phyloP scores from a whole-genome alignment of 2,888 invertebrate species.

The Salpingus planirostris region DNA sequence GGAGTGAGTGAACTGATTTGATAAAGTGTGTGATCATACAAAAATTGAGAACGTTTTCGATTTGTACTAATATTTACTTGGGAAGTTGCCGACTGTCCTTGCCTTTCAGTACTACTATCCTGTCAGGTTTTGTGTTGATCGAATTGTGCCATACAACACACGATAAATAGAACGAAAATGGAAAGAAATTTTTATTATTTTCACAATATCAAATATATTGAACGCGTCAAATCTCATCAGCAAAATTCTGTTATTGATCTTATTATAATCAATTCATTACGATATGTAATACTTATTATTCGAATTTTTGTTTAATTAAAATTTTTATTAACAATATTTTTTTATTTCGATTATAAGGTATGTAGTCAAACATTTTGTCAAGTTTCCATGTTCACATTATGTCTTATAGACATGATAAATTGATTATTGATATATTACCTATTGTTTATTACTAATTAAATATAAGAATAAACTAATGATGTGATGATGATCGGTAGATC shows the following conservation, averaged over 20 bases:
- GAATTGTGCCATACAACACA: constrained; percentile 30
- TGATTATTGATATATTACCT: constrained; percentile 40
- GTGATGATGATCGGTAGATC: constrained; percentile 64
- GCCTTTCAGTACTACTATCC: constrained; percentile 30
- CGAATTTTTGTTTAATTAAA: too few relatives aligned
- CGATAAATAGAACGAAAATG: too few relatives aligned
- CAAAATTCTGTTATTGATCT: too few relatives aligned
- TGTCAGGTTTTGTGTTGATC: constrained; percentile 22
- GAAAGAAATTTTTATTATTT: too few relatives aligned
- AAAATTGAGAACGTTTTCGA: too few relatives aligned
- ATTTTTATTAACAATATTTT: constrained; percentile 1
- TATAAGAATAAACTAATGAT: constrained; percentile 52
- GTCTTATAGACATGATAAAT: constrained; percentile 39
- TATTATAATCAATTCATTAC: too few relatives aligned
- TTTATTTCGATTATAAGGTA: constrained; percentile 16
- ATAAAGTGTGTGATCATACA: constrained; percentile 40
- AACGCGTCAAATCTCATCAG: too few relatives aligned
- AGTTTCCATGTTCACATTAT: constrained; percentile 39
- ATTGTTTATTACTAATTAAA: constrained; percentile 44
- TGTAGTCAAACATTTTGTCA: constrained; percentile 43
- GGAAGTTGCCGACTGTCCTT: constrained; percentile 35
- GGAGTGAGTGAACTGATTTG: constrained; percentile 38
- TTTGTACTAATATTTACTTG: too few relatives aligned
- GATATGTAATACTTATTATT: too few relatives aligned
- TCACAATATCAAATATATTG: too few relatives aligned